These are phyloP conservation scores for Mesorhabditis belari DNA, from an alignment of 2,888 invertebrate genomes.

Conservation along the genomic window DNA sequence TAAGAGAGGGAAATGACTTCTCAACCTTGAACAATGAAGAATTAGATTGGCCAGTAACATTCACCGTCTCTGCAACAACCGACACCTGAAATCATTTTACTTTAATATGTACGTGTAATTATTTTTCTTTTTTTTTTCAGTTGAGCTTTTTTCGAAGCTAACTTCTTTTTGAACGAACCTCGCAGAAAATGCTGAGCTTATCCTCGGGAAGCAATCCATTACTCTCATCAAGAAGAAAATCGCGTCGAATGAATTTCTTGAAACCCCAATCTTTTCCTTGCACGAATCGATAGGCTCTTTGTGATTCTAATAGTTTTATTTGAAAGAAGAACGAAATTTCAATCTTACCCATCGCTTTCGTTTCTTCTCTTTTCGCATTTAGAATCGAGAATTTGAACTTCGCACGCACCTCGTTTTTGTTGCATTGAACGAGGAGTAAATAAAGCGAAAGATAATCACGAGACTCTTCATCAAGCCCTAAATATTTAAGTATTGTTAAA, in stretches of 20 bases:
- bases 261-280: conserved; percentile 99
- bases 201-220: conserved; percentile 97
- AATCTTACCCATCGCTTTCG: conserved; percentile 90
- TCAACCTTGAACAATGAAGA: conserved; percentile 39
- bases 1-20: too few relatives aligned
- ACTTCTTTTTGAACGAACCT: conserved; percentile 64
- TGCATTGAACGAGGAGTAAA: conserved; percentile 95
- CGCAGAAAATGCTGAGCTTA: conserved; percentile 90
- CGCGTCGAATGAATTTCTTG: conserved; percentile 97
- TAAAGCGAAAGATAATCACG: conserved; percentile 99
- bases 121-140: too few relatives aligned
- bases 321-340: neutral
- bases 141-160: too few relatives aligned
- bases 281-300: conserved; percentile 94
- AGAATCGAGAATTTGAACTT: conserved; percentile 99
- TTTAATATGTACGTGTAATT: too few relatives aligned
- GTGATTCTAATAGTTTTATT: conserved; percentile 66
- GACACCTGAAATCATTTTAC: conserved; percentile 62
- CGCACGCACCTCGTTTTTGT: conserved; percentile 98
- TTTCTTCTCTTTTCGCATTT: conserved; percentile 99
- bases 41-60: conserved; percentile 85
- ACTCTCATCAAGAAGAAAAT: conserved; percentile 95
- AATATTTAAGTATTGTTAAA: neutral
- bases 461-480: conserved; percentile 87
- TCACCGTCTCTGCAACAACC: conserved; percentile 97